These are phyloP conservation scores for Mobula hypostoma DNA, from an alignment of 2,113 vertebrate species.

Conservation along the genomic window DNA sequence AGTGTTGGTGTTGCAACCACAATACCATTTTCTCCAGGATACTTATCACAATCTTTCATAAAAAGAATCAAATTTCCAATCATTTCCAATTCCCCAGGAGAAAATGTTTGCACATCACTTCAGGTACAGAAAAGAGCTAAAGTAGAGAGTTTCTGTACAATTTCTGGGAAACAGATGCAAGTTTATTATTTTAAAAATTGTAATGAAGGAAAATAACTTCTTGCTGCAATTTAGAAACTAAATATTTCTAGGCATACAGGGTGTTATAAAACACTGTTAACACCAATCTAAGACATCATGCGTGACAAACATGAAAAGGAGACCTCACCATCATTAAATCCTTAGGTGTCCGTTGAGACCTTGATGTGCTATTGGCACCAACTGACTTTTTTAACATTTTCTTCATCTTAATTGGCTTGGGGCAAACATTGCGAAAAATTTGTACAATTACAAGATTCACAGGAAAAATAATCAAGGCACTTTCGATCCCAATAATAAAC, in stretches of 20 bases:
- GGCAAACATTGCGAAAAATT: constrained; percentile 60
- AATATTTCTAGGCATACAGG: background rate
- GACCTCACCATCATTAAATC: constrained; percentile 16
- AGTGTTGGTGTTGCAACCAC: background rate
- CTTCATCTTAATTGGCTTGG: background rate
- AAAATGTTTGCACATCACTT: background rate
- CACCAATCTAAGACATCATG: background rate
- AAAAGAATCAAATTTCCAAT: background rate
- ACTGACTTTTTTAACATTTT: background rate
- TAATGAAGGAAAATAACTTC: background rate
- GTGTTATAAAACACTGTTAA: background rate
- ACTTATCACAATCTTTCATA: background rate
- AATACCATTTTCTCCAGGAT: background rate
- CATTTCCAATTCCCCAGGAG: background rate
- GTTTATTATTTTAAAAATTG: background rate
- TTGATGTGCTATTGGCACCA: background rate
- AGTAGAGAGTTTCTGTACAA: background rate
- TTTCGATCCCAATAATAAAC: constrained; percentile 62
- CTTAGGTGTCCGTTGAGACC: background rate
- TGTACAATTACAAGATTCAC: constrained; percentile 72
- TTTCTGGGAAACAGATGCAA: background rate
- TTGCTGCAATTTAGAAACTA: background rate
- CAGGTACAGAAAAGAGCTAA: background rate
- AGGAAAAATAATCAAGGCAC: constrained; percentile 68
- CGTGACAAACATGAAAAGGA: background rate